Conservation (phyloP, 2,888 invertebrate species). For the Drosophila mettleri region DNA sequence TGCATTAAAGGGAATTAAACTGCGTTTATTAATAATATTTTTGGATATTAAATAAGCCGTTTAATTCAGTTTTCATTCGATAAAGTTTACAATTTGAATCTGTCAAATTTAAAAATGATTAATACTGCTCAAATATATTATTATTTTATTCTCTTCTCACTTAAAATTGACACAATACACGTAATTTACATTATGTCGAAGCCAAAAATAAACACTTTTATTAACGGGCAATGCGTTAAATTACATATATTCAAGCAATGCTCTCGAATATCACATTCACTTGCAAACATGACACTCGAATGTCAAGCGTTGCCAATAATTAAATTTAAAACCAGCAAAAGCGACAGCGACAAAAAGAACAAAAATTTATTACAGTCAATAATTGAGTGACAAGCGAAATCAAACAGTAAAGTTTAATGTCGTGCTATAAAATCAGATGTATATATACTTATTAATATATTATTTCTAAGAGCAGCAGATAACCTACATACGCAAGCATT, state of each 20-base stretch:
- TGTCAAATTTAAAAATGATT: slow-evolving; percentile 9
- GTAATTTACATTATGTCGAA: slow-evolving; percentile 38
- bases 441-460: slow-evolving; percentile 1
- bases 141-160: slow-evolving; percentile 1
- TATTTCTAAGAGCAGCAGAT: background rate
- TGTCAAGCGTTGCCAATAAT: slow-evolving; percentile 23
- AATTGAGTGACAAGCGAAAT: slow-evolving; percentile 35
- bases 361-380: slow-evolving; percentile 52
- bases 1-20: background rate
- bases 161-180: slow-evolving; percentile 30
- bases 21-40: background rate
- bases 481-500: slow-evolving; percentile 21
- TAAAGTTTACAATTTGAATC: slow-evolving; percentile 1
- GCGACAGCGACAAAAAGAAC: slow-evolving; percentile 8
- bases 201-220: slow-evolving; percentile 27
- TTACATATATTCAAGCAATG: slow-evolving; percentile 36
- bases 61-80: background rate
- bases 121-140: background rate
- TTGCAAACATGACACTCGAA: slow-evolving; percentile 8
- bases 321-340: slow-evolving; percentile 10
- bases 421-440: background rate
- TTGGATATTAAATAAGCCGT: background rate
- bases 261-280: slow-evolving; percentile 10
- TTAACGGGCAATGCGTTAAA: slow-evolving; percentile 36
- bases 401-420: slow-evolving; percentile 19